These are phyloP conservation scores for Emydoidea blandingii DNA, from an alignment of 2,797 vertebrate species.

Conservation along the genomic window DNA sequence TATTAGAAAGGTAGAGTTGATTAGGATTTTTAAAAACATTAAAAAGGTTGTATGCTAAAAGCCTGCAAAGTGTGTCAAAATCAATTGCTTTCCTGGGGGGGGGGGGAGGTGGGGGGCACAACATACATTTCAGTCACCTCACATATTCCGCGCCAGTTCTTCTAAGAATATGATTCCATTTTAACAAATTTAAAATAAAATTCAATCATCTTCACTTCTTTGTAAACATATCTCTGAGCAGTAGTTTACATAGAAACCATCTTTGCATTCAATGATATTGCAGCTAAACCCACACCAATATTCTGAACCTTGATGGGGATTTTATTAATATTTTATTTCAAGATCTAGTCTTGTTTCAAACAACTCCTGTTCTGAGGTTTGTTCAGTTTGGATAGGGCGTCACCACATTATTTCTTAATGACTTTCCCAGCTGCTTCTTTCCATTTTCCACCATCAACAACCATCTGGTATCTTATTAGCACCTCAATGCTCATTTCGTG, in stretches of 20 bases:
- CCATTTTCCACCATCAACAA: slow-evolving; percentile 89
- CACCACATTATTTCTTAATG: slow-evolving; percentile 92
- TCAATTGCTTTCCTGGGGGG: not conserved
- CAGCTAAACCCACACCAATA: slow-evolving; percentile 64
- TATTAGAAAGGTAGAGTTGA: not conserved
- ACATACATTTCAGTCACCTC: not conserved
- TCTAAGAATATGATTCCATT: not conserved
- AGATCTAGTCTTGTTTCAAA: slow-evolving; percentile 83
- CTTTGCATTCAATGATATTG: not conserved
- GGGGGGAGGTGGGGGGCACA: not conserved
- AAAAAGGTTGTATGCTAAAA: not conserved
- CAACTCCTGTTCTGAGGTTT: slow-evolving; percentile 85
- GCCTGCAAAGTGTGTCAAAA: not conserved
- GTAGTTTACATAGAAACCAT: not conserved
- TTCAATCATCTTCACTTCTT: not conserved
- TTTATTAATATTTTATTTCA: slow-evolving; percentile 91
- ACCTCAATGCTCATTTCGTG: slow-evolving; percentile 89
- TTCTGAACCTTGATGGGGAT: slow-evolving; percentile 69
- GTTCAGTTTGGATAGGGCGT: slow-evolving; percentile 91
- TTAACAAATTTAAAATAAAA: not conserved
- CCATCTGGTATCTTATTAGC: slow-evolving; percentile 93
- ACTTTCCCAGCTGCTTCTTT: slow-evolving; percentile 91
- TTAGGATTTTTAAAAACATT: not conserved
- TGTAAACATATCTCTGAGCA: not conserved
- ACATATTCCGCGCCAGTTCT: not conserved